Conservation (phyloP, 2,888 invertebrate species). For the Apotomis turbidana region DNA sequence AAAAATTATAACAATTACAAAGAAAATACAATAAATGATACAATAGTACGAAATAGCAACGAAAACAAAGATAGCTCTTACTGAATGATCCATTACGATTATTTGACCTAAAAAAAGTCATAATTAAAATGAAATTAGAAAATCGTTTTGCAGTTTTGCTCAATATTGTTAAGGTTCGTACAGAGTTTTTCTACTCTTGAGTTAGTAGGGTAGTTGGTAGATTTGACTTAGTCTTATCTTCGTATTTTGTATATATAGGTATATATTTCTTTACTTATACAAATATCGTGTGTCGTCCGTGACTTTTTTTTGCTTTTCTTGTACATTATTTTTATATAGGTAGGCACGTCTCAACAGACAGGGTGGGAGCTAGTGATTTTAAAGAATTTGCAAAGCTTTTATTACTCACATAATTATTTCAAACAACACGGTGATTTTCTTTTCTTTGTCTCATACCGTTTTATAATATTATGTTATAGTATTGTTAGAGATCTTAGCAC, state of each 20-base stretch:
- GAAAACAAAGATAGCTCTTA: slow-evolving; percentile 23
- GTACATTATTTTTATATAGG: not conserved
- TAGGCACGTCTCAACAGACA: too few species aligned
- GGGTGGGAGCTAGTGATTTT: too few species aligned
- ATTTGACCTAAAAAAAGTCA: not conserved
- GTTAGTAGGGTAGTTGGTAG: slow-evolving; percentile 11
- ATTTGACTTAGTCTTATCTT: slow-evolving; percentile 10
- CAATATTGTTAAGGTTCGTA: slow-evolving; percentile 31
- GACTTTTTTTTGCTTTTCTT: too few species aligned
- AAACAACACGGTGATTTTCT: too few species aligned
- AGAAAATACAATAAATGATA: slow-evolving; percentile 30
- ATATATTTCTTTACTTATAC: slow-evolving; percentile 18
- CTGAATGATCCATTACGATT: slow-evolving; percentile 21
- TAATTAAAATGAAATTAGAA: slow-evolving; percentile 7
- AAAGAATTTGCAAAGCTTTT: too few species aligned
- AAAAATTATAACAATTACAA: slow-evolving; percentile 17
- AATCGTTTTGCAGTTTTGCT: slow-evolving; percentile 35
- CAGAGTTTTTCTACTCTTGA: slow-evolving; percentile 11
- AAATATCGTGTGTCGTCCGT: not conserved
- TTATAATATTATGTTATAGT: too few species aligned
- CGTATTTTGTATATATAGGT: not conserved
- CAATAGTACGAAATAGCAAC: slow-evolving; percentile 33
- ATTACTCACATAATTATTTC: too few species aligned
- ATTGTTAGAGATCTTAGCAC: too few species aligned
- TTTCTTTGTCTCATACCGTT: too few species aligned